A percentile compares a stretch with the other conserved stretches of the same genome.
phyloP scores from a whole-genome alignment of 2,797 vertebrate species.

The Pelochelys cantorii region DNA sequence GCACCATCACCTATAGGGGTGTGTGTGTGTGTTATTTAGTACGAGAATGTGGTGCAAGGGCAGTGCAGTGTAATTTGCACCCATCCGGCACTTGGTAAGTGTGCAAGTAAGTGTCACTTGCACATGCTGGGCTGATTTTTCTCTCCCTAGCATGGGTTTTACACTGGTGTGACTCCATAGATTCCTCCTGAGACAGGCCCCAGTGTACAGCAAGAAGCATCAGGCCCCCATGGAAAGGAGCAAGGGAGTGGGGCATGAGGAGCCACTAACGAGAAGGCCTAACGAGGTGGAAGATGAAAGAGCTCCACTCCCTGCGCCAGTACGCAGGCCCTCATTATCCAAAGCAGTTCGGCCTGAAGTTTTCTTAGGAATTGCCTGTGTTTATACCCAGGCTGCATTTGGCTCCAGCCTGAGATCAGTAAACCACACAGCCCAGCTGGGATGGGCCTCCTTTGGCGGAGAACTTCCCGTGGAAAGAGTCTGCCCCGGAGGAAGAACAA shows the following conservation, averaged over 20 bases:
- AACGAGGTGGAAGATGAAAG: not conserved
- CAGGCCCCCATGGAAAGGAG: not conserved
- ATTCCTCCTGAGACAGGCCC: not conserved
- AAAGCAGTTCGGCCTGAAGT: not conserved
- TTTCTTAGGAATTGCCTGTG: not conserved
- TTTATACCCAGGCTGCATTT: not conserved
- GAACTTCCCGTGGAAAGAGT: not conserved
- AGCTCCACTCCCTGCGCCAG: not conserved
- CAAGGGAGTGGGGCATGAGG: not conserved
- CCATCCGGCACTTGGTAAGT: not conserved
- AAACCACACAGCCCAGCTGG: not conserved
- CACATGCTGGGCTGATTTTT: not conserved
- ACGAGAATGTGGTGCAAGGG: not conserved
- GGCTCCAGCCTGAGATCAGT: no score
- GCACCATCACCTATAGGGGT: no score
- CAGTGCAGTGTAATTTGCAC: not conserved
- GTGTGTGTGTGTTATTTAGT: not conserved
- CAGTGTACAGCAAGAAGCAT: not conserved
- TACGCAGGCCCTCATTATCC: not conserved
- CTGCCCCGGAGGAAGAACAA: not conserved
- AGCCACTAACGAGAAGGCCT: not conserved
- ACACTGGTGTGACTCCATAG: not conserved
- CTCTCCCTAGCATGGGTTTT: not conserved
- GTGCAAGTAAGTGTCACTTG: not conserved
- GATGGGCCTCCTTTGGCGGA: not conserved